These are phyloP conservation scores for Phymanthus crucifer DNA, from an alignment of 92 coral and sea anemone genomes.

Conservation along the genomic window DNA sequence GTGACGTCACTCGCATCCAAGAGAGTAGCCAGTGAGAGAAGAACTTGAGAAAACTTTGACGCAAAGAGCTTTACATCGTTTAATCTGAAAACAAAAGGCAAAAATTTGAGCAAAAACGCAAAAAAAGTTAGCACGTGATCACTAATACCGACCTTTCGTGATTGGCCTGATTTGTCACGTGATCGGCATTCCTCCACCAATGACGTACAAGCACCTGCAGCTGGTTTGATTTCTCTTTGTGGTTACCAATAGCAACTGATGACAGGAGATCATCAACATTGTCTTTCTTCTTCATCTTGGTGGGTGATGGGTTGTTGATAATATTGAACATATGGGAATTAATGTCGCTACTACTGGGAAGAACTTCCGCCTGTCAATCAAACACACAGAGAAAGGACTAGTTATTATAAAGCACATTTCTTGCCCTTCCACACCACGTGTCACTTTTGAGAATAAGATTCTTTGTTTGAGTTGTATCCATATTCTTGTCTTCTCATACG, in stretches of 20 bases:
- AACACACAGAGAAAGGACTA: background rate
- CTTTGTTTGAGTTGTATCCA: no score
- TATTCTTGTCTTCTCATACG: no score
- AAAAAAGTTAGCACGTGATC: background rate
- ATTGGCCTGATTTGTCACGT: slow-evolving; percentile 39
- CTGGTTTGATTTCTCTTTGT: slow-evolving; percentile 64
- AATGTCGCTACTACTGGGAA: background rate
- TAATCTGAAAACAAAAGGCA: slow-evolving; percentile 25
- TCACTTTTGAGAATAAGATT: no score
- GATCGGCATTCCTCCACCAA: slow-evolving; percentile 74
- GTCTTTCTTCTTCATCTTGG: slow-evolving; percentile 7
- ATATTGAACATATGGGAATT: slow-evolving; percentile 17
- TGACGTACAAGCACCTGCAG: slow-evolving; percentile 46
- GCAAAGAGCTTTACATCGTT: slow-evolving; percentile 18
- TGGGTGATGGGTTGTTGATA: background rate
- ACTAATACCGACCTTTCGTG: slow-evolving; percentile 36
- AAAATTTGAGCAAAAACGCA: no score
- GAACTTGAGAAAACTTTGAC: slow-evolving; percentile 44
- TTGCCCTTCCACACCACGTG: no score
- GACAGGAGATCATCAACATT: slow-evolving; percentile 38
- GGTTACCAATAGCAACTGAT: slow-evolving; percentile 51
- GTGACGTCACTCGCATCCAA: slow-evolving; percentile 16
- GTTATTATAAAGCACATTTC: background rate
- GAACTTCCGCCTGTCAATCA: background rate
- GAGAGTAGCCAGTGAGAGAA: slow-evolving; percentile 32